Evolutionary conservation across 2,113 vertebrate genomes (phyloP).

Genomic region (Mus pahari): DNA sequence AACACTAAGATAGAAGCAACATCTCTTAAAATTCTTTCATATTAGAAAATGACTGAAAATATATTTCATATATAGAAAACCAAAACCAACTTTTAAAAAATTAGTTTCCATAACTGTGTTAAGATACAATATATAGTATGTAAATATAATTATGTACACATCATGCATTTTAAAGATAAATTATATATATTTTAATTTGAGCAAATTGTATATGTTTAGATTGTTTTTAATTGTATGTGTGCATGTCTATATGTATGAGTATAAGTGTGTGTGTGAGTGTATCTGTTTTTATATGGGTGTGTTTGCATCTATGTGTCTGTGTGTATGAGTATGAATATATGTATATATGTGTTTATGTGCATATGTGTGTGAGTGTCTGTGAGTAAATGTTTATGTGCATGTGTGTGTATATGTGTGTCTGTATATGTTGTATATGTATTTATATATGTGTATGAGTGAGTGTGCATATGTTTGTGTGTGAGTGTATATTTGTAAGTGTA

Average conservation of each 20-base stretch:
- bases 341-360: not conserved
- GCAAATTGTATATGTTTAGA: not conserved
- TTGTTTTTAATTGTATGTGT: not conserved
- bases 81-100: not conserved
- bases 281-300: not conserved
- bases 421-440: too few relatives aligned
- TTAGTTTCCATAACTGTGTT: not conserved
- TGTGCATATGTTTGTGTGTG: not conserved
- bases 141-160: not conserved
- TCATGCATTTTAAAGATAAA: not conserved
- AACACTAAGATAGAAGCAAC: slow-evolving; percentile 1
- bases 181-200: not conserved
- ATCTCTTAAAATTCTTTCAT: slow-evolving; percentile 18
- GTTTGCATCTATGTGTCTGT: not conserved
- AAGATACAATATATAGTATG: not conserved
- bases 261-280: not conserved
- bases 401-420: not conserved
- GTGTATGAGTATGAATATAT: too few relatives aligned
- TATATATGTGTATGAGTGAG: too few relatives aligned
- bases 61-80: not conserved
- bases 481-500: not conserved
- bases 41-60: not conserved
- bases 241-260: not conserved
- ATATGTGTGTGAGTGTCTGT: not conserved
- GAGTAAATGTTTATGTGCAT: not conserved